These are phyloP conservation scores for Tenualosa thibaudeaui DNA, from an alignment of 2,797 vertebrate species.

Conservation along the genomic window DNA sequence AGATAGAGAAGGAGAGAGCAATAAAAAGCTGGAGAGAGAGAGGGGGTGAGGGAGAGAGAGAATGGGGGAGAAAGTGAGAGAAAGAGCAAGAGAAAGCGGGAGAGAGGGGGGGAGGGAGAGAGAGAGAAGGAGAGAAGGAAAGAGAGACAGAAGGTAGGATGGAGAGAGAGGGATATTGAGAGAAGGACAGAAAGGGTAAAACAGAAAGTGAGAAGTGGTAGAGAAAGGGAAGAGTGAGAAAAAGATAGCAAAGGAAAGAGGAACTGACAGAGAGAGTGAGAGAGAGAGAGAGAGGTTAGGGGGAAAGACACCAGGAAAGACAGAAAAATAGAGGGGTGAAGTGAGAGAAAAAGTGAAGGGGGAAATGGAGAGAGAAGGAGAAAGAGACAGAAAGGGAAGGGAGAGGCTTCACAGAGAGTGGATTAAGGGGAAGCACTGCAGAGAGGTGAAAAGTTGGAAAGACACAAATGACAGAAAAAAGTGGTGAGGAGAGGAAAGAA, in stretches of 20 bases:
- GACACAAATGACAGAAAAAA: background rate
- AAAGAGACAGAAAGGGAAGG: too few species aligned
- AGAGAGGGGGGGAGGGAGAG: constrained; percentile 46
- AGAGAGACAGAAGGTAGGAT: constrained; percentile 52
- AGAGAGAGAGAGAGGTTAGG: too few species aligned
- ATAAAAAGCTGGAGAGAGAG: constrained; percentile 61
- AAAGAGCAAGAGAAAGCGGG: constrained; percentile 43
- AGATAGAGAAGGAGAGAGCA: constrained; percentile 43
- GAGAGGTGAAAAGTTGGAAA: constrained; percentile 14
- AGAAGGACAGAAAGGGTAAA: constrained; percentile 51
- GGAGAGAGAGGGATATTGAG: constrained; percentile 54
- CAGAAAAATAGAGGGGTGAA: background rate
- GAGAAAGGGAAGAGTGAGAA: background rate
- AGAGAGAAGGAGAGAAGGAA: constrained; percentile 49
- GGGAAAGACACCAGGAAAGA: too few species aligned
- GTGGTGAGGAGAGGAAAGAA: background rate
- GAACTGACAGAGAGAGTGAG: too few species aligned
- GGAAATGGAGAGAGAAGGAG: too few species aligned
- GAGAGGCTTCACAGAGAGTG: constrained; percentile 16
- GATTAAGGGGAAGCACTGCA: constrained; percentile 33
- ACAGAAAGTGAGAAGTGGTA: background rate
- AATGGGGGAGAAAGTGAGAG: constrained; percentile 58
- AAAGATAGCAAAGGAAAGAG: background rate
- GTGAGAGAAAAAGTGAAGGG: too few species aligned
- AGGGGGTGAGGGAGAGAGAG: constrained; percentile 58